Evolutionary conservation across 2,113 vertebrate species (phyloP).

Genomic region (Pseudonaja textilis): DNA sequence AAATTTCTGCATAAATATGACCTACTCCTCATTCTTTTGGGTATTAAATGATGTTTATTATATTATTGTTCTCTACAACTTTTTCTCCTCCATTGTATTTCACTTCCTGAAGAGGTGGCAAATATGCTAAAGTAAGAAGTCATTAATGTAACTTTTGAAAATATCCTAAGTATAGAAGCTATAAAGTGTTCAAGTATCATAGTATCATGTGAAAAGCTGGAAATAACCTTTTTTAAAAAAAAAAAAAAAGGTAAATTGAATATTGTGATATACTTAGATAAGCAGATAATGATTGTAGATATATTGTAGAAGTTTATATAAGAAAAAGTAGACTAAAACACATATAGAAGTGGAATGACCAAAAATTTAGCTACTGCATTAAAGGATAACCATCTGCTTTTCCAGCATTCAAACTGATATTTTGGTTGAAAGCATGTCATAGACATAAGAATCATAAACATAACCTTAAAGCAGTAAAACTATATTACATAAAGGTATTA

Average conservation of each 20-base stretch:
- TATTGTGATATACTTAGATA: conserved; percentile 67
- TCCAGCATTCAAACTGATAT: background rate
- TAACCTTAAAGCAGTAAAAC: background rate
- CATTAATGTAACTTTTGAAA: conserved; percentile 64
- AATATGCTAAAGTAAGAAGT: conserved; percentile 66
- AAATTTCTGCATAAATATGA: background rate
- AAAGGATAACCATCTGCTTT: background rate
- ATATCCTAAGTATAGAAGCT: conserved; percentile 62
- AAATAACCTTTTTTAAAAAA: conserved; percentile 54
- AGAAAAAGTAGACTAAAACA: conserved; percentile 48
- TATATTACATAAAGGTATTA: background rate
- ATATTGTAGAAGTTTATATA: conserved; percentile 50
- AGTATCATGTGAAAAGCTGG: conserved; percentile 58
- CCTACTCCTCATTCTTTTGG: conserved; percentile 15
- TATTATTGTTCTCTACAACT: conserved; percentile 29
- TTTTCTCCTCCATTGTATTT: conserved; percentile 8
- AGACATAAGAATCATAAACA: background rate
- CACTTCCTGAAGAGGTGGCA: conserved; percentile 58
- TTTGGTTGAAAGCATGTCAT: background rate
- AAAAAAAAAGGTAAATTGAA: conserved; percentile 60
- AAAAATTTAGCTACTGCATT: background rate
- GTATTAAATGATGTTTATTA: conserved; percentile 40
- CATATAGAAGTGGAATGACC: background rate
- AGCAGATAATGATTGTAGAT: conserved; percentile 61
- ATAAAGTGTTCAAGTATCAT: conserved; percentile 61